Conservation (phyloP, 2,113 vertebrate species). For the Mugil cephalus region DNA sequence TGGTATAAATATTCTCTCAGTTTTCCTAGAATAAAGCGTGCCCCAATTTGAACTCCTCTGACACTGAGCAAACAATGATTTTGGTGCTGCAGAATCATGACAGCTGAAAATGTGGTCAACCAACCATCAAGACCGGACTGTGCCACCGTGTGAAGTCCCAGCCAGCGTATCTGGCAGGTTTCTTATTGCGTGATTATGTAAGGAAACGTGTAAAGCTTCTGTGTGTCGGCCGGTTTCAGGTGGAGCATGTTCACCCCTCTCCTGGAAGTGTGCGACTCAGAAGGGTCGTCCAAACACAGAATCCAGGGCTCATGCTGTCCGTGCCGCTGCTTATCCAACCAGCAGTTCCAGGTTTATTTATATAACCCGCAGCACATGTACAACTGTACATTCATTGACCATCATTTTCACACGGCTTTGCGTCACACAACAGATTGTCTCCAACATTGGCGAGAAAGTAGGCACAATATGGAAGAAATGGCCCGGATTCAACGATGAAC, state of each 20-base stretch:
- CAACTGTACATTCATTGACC: background rate
- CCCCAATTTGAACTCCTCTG: constrained; percentile 60
- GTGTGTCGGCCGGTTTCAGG: constrained; percentile 60
- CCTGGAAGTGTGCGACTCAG: constrained; percentile 65
- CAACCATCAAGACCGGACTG: constrained; percentile 59
- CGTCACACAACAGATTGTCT: constrained; percentile 72
- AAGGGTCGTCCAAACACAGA: constrained; percentile 28
- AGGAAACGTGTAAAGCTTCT: constrained; percentile 18
- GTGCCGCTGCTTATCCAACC: constrained; percentile 78
- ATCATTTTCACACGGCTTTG: background rate
- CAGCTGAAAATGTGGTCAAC: constrained; percentile 72
- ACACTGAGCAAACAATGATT: constrained; percentile 60
- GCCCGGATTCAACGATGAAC: constrained; percentile 83
- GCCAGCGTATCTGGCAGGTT: constrained; percentile 33
- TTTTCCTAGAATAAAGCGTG: constrained; percentile 63
- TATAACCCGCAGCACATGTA: background rate
- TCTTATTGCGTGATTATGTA: constrained; percentile 33
- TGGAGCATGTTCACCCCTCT: constrained; percentile 84
- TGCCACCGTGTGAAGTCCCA: constrained; percentile 47
- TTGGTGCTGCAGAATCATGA: constrained; percentile 70
- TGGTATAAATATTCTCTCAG: constrained; percentile 74
- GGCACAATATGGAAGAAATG: constrained; percentile 83
- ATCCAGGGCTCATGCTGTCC: constrained; percentile 83
- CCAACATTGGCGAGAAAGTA: constrained; percentile 71
- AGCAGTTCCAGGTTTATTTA: constrained; percentile 82